Conservation (phyloP, 2,113 vertebrate genomes). For the Antechinus flavipes region DNA sequence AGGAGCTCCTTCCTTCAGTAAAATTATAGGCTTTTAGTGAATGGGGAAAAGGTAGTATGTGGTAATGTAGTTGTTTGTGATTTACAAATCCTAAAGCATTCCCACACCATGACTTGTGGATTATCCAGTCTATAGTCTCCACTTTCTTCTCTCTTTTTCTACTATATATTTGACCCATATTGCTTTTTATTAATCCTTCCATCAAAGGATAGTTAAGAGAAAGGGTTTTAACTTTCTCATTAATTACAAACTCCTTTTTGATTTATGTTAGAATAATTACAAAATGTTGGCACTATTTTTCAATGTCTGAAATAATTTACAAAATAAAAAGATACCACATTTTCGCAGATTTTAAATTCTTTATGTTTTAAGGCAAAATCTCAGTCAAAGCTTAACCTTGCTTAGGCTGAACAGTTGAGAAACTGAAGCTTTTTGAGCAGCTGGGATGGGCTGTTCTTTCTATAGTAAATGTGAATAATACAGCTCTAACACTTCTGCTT, state of each 20-base stretch:
- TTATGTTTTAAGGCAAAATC: neutral
- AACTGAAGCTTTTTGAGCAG: slow-evolving; percentile 7
- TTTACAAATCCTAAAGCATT: neutral
- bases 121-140: neutral
- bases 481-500: slow-evolving; percentile 30
- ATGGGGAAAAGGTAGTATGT: neutral
- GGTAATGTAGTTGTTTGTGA: neutral
- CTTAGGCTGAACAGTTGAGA: neutral
- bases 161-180: too few relatives aligned
- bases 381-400: neutral
- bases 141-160: neutral
- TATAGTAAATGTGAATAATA: slow-evolving; percentile 9
- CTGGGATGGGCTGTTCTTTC: neutral
- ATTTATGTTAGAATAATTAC: neutral
- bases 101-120: neutral
- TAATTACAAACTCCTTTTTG: neutral
- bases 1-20: neutral
- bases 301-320: neutral
- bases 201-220: neutral
- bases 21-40: neutral
- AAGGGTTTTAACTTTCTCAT: neutral
- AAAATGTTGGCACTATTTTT: neutral
- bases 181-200: neutral
- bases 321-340: neutral
- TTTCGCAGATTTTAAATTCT: neutral